Evolutionary conservation across 2,797 vertebrate species (phyloP), one percentile per base, ranked within the genome.

Genomic region (Anas flavirostris): DNA sequence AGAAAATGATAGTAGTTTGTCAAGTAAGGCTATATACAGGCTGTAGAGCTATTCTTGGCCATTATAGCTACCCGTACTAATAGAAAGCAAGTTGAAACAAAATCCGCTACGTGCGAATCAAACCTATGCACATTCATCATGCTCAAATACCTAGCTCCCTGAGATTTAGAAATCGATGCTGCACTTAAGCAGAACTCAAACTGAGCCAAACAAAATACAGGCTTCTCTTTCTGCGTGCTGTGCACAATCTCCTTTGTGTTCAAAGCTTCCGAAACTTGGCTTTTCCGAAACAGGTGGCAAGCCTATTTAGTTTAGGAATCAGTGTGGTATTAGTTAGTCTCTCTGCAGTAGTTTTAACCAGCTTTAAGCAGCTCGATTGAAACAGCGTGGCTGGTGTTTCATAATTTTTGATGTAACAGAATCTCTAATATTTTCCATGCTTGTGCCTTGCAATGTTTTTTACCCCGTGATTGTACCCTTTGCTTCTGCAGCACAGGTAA

Each of bases 81-180:
- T 14, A 37, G 15, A 23, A 59, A 48, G 23, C 4, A 10, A 48
- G 31, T 31, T 59, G 56, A 62, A 62, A 68, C 13, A 12, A 64
- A 69, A 55, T 31, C 58, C 21, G 19, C 26, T 44, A 5, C 33
- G 62, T 82, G 62, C 26, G 53, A 70, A 55, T 79, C 19, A 48
- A 66, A 39, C 56, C 35, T 62, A 2, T 12, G 17, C 1, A 1
- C 1, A 1, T 87, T 66, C 23, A 16, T 56, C 12, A 19, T 60
- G 66, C 58, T 31, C 1, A 50, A 70, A n/a, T 16, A 31, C 3
- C 0, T 22, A 23, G 69, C 46, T 80, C 15, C 37, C 2, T 0
- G 29, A 41, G 17, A 17, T 29, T 39, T n/a, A 33, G 67, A 41
- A 59, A 21, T 53, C 21, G 25, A 18, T 73, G 48, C n/a, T 35